Base-by-base conservation (phyloP, 1,140 invertebrate species). In the Globodera rostochiensis region DNA sequence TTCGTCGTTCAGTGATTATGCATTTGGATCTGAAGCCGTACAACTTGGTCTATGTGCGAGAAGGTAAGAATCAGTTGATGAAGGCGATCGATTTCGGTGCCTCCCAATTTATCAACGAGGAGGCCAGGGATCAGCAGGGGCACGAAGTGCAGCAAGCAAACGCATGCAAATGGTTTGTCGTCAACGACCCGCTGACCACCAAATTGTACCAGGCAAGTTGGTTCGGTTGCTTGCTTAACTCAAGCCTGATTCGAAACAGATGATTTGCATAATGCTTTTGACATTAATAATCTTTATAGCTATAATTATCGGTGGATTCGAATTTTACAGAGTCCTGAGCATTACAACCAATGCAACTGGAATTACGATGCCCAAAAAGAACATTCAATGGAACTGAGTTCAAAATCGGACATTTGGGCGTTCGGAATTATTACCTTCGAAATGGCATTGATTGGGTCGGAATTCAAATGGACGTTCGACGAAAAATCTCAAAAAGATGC, bases 1-100 rank as follows among this genome's bases (percentile, higher is more conserved):
- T 36, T 36, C 36, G 36, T 36, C 36, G 19, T 77, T 57, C 19
- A 77, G 75, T 36, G 46, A 57, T 77, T 21, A 77, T 77, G 60
- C 75, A 77, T 64, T 64, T 77, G 57, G 75, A 77, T 71, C 70
- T 77, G 75, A 77, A 77, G 75, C 75, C 75, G 6, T 15, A 57
- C 13, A 77, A 77, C 70, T 64, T 77, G 36, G 7, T 77, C 36
- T 77, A 53, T 25, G 25, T 77, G 21, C 19, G 19, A 49, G 46
- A 77, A 11, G 46, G 66, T 8, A 19, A 57, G 15, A 25, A 67
- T n/a, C 36, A 21, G 57, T 36, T 69, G 45, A 49, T 77, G 60
- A 77, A 77, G 15, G 75, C 67, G 6, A 77, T 77, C 53, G 75
- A 77, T 25, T 77, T 77, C 13, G 75, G 75, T 6, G 13, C 67